Base-by-base conservation (phyloP, 1,140 invertebrate species). In the Eurosta solidaginis region DNA sequence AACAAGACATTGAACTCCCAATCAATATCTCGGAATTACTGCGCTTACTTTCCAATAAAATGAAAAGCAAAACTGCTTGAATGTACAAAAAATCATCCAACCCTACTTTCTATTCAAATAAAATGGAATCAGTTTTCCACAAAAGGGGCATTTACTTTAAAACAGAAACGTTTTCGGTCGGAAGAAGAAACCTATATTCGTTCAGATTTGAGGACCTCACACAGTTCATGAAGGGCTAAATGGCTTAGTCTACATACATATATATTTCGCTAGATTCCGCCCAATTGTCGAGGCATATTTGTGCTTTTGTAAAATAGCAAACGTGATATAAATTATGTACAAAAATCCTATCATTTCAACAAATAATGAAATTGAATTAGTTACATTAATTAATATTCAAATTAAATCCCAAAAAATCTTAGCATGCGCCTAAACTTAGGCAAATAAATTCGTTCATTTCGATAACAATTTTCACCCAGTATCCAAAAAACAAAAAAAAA, bases 361-460 rank as follows among this genome's bases (percentile, higher is more conserved):
- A 5, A 0, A 14, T 33, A 63, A 54, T 33, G 17, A 33, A 59
- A 59, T 59, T 20, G 4, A 68, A 54, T 12, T 12, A 20, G 7
- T 33, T 59, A 2, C 36, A 40, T 40, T 20, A 20, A 40, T 33
- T 33, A 6, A n/a, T 10, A 14, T 33, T n/a, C 9, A 29, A 68
- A 68, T 27, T 12, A 47, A 47, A n/a, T 47, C 14, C 14, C 14
- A 12, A 14, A 47, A 12, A 47, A 68, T 40, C 36, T 68, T 40
- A 36, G 3, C 33, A 3, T 0, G 10, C 0, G 6, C 1, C 59
- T 36, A 68, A 42, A 68, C 17, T 68, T 68, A 68, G 3, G 14
- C 44, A 47, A 44, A 74, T 74, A 74, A 74, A 74, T 74, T 74
- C 73, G 73, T 74, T 74, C 73, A 47, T 22, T 27, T 14, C 14